A percentile compares a stretch with the other conserved stretches of the same genome.
phyloP scores from a whole-genome alignment of 2,113 vertebrate species.

The Nibea coibor region DNA sequence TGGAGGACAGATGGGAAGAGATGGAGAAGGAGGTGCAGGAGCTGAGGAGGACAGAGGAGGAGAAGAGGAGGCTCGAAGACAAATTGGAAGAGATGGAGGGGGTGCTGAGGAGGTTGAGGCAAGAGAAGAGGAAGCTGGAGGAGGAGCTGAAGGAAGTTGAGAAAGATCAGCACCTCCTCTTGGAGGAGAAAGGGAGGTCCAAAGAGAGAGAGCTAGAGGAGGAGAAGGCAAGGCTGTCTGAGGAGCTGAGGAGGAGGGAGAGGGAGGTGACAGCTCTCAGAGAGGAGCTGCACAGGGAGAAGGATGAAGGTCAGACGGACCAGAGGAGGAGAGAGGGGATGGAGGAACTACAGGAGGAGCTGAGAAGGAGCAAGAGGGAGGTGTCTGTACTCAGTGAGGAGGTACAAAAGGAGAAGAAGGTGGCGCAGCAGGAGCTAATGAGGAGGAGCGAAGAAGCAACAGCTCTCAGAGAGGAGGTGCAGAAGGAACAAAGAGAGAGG shows the following conservation, averaged over 20 bases:
- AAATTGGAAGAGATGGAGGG: constrained; percentile 31
- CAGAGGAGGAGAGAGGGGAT: constrained; percentile 17
- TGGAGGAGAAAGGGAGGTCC: constrained; percentile 42
- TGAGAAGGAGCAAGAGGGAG: constrained; percentile 14
- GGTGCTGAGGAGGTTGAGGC: constrained; percentile 23
- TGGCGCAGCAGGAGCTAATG: too few species aligned
- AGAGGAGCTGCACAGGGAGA: constrained; percentile 58
- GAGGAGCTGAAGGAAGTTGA: constrained; percentile 10
- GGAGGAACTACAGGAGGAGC: constrained; percentile 24
- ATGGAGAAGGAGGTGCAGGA: constrained; percentile 17
- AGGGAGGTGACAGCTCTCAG: constrained; percentile 49
- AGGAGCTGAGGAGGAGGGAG: constrained; percentile 39
- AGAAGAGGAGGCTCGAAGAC: constrained; percentile 25
- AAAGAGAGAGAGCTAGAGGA: constrained; percentile 48
- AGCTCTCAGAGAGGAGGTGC: too few species aligned
- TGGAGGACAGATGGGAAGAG: constrained; percentile 19
- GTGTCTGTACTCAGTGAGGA: too few species aligned
- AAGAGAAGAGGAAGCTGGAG: constrained; percentile 34
- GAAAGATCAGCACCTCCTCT: constrained; percentile 34
- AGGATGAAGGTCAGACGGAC: constrained; percentile 32
- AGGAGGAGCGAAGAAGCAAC: too few species aligned
- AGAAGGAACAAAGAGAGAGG: too few species aligned
- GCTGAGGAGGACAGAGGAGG: constrained; percentile 35
- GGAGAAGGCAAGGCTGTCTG: constrained; percentile 25
- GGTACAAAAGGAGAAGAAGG: too few species aligned